Conservation (phyloP, 2,113 vertebrate genomes). For the Meles meles region DNA sequence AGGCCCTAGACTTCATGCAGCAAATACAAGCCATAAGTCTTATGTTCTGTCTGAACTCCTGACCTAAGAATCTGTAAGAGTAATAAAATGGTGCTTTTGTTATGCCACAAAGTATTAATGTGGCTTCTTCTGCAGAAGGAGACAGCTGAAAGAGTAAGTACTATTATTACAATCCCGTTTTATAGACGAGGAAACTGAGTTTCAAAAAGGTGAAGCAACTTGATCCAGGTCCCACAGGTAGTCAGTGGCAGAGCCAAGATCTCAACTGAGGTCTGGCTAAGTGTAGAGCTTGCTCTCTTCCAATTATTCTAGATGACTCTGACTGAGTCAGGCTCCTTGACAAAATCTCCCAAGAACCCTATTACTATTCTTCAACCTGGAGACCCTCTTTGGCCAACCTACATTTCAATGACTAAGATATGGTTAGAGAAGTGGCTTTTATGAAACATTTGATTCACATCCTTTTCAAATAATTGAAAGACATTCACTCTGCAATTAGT, state of each 20-base stretch:
- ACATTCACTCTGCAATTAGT: not conserved
- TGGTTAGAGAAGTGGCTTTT: slow-evolving; percentile 36
- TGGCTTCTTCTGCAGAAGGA: not conserved
- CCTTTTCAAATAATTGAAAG: slow-evolving; percentile 56
- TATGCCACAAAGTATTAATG: not conserved
- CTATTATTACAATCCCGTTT: not conserved
- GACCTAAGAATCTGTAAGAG: not conserved
- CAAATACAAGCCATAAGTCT: not conserved
- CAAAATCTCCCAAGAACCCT: not conserved
- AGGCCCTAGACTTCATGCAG: not conserved
- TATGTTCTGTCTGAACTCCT: not conserved
- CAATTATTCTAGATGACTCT: not conserved
- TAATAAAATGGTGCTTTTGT: not conserved
- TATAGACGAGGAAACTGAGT: not conserved
- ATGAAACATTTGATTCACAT: slow-evolving; percentile 35
- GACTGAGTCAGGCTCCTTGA: not conserved
- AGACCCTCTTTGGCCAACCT: not conserved
- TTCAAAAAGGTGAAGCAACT: not conserved
- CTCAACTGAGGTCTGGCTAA: not conserved
- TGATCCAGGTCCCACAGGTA: not conserved
- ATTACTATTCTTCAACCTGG: not conserved
- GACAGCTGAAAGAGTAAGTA: not conserved
- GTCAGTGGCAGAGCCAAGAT: not conserved
- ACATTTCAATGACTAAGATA: not conserved
- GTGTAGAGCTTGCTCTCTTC: not conserved